Percentiles rank a stretch among this genome's conserved stretches.
phyloP scores from a whole-genome alignment of 2,888 invertebrate genomes.

The Trichopria drosophilae region DNA sequence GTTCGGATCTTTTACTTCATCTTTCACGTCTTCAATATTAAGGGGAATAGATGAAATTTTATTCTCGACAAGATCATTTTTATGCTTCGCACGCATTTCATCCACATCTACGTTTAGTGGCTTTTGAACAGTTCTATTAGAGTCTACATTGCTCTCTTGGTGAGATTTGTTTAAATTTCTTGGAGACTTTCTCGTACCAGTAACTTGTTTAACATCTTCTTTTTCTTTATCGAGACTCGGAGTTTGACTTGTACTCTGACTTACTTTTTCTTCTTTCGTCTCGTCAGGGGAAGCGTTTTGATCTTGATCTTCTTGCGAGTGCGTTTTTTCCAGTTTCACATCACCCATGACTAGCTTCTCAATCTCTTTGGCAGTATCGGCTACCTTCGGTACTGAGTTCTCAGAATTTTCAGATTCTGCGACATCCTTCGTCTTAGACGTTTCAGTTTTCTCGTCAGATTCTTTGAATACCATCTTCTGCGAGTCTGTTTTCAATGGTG shows the following conservation, averaged over 20 bases:
- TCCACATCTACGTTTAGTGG: no score
- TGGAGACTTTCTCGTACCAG: slow-evolving; percentile 35
- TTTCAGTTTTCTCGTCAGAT: slow-evolving; percentile 42
- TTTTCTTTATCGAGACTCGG: slow-evolving; percentile 1
- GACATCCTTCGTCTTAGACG: no score
- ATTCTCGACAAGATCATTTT: no score
- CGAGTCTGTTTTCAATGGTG: slow-evolving; percentile 48
- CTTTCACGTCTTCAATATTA: no score
- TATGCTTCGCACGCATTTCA: no score
- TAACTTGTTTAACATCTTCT: slow-evolving; percentile 30
- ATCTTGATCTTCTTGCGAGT: slow-evolving; percentile 42
- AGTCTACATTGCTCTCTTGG: slow-evolving; percentile 12
- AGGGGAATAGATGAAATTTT: no score
- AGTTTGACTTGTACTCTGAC: no score
- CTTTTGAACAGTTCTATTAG: no score
- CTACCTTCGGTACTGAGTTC: slow-evolving; percentile 55
- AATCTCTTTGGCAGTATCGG: slow-evolving; percentile 58
- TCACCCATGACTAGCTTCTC: slow-evolving; percentile 59
- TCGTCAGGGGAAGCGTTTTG: neutral
- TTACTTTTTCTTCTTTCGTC: no score
- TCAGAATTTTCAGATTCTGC: slow-evolving; percentile 43
- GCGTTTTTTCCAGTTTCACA: slow-evolving; percentile 46
- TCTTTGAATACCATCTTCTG: slow-evolving; percentile 8
- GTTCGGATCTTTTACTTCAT: no score
- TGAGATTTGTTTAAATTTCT: slow-evolving; percentile 34